Evolutionary conservation across 2,797 vertebrate species (phyloP), one percentile per base, ranked within the genome.

Genomic region (Dryobates pubescens): DNA sequence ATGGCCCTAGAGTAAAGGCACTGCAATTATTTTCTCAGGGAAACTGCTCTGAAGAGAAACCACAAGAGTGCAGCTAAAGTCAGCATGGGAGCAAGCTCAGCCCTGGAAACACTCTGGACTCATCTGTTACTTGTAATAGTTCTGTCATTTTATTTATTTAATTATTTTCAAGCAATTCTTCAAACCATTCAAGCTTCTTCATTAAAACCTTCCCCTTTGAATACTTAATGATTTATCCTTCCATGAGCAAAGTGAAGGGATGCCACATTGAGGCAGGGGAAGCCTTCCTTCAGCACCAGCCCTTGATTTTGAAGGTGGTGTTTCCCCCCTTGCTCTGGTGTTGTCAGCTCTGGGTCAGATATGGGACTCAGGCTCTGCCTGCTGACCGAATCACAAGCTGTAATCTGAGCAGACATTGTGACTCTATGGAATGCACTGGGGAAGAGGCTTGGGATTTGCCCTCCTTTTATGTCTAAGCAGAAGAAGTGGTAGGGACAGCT

Each of bases 11-110:
- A 94, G 72, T 62, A 90, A 92, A 94, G 78, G 68, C 91, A 89
- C 54, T 75, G n/a, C 78, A 93, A 88, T 94, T 91, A 95, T 96
- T 96, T 96, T 95, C 94, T 94, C 89, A 95, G 78, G 87, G 88
- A 96, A 90, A 82, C 59, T 86, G 64, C 89, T 80, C 91, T 89
- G 92, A 94, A 89, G 80, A 93, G 67, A 92, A 92, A 97, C 96
- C 95, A 93, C 93, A 95, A 94, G 76, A 92, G 92, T 75, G 68
- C 77, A 95, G 77, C 93, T 96, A 65, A 92, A 93, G 75, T 93
- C 95, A 91, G 95, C 94, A 94, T 93, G 93, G 83, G 72, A 91
- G 91, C 90, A 91, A 83, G 75, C 73, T 94, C 80, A 92, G 82
- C 74, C 95, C 83, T 94, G 87, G 88, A 94, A 94, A 94, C 54